Conservation (phyloP, 2,113 vertebrate species). For the Cariama cristata region DNA sequence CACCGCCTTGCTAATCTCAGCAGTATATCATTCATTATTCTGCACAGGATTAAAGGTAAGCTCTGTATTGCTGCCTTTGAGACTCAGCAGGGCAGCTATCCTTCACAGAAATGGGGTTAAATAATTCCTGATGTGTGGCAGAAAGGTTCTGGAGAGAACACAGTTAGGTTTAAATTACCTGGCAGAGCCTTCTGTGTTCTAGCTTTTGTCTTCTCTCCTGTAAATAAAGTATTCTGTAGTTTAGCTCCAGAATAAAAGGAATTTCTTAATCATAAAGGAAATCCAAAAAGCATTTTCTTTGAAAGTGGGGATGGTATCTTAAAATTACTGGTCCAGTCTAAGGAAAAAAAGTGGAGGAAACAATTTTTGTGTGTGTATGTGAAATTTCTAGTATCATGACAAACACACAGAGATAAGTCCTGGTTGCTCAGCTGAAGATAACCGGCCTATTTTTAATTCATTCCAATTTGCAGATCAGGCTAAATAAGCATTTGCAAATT, state of each 20-base stretch:
- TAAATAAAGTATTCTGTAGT: background rate
- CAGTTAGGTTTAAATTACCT: slow-evolving; percentile 1
- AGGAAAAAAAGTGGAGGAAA: background rate
- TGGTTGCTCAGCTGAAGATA: background rate
- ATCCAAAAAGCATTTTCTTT: background rate
- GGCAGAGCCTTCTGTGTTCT: background rate
- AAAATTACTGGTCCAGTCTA: background rate
- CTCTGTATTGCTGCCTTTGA: background rate
- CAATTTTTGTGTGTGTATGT: background rate
- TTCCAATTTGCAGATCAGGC: background rate
- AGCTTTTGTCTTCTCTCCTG: background rate
- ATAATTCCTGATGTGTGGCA: background rate
- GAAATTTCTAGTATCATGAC: background rate
- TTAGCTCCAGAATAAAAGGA: background rate
- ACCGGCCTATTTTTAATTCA: background rate
- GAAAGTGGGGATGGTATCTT: background rate
- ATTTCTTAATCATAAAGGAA: background rate
- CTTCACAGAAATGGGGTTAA: slow-evolving; percentile 21
- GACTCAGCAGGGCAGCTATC: background rate
- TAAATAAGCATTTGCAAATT: background rate
- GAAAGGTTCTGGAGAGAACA: background rate
- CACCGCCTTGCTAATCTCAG: background rate
- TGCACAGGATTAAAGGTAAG: slow-evolving; percentile 47
- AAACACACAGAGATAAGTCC: background rate
- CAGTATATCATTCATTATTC: slow-evolving; percentile 13